Base-by-base conservation (phyloP, 2,888 invertebrate genomes). In the Podabrus alpinus region DNA sequence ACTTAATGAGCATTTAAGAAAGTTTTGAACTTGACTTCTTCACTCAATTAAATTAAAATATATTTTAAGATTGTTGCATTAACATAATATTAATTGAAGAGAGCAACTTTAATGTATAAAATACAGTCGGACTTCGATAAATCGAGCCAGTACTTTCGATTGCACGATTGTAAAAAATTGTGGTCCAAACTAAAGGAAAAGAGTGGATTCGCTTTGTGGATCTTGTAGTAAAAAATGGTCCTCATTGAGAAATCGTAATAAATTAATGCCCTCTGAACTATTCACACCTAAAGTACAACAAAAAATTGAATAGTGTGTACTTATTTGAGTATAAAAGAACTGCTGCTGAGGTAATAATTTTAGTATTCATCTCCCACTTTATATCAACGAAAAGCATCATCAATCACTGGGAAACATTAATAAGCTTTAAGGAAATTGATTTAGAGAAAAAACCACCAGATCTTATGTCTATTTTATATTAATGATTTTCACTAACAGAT, bases 361-460 rank as follows among this genome's bases (percentile, higher is more conserved):
- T 77, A 74, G 78, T 79, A 79, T 79, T 79, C 78, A 79, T 76
- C 78, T 74, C 69, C 74, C 67, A 70, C 70, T 78, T 78, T 75
- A 77, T 77, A 78, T 75, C 73, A 78, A 76, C 79, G 71, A 59
- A 45, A 45, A 71, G 71, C 78, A 78, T 80, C 79, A 81, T 81
- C 80, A 80, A 81, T 81, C 81, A 80, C 79, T 69, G 70, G 76
- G 69, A 77, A 78, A 79, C 80, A 79, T 81, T 81, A 81, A 81
- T 81, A 81, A 80, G 81, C 79, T 80, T 81, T 80, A 79, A 81
- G 80, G 81, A 81, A 81, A 81, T 80, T 81, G 81, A 81, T 81
- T 81, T 80, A 78, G 79, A 77, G 73, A 75, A 78, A 79, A 80
- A 79, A 64, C 76, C 69, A 72, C 67, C 68, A 75, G 77, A 79